These are phyloP conservation scores for Sweltsa coloradensis DNA, from an alignment of 1,140 invertebrate genomes.

Conservation along the genomic window DNA sequence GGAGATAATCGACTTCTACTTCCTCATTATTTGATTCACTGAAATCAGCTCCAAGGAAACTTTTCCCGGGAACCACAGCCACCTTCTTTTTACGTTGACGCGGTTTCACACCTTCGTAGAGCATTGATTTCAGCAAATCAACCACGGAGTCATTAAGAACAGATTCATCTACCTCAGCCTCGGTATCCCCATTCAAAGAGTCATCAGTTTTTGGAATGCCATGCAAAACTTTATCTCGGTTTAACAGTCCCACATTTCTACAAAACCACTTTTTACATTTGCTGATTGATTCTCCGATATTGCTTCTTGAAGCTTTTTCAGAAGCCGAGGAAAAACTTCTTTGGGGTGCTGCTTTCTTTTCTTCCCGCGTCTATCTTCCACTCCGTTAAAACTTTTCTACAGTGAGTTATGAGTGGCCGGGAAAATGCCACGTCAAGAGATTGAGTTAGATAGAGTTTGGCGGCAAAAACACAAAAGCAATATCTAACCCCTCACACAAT, in stretches of 20 bases:
- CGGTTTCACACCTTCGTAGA: neutral
- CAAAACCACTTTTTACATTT: constrained; percentile 20
- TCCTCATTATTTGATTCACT: neutral
- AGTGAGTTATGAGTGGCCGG: constrained; percentile 24
- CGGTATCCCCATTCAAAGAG: neutral
- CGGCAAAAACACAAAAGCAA: constrained; percentile 26
- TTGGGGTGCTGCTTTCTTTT: too few relatives aligned
- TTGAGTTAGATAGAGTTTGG: constrained; percentile 25
- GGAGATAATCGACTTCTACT: neutral
- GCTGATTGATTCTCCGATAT: constrained; percentile 13
- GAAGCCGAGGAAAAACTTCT: too few relatives aligned
- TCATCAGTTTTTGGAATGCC: neutral
- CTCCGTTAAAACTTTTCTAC: too few relatives aligned
- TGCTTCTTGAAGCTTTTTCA: constrained; percentile 16
- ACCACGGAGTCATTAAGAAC: neutral
- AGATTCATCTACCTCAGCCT: neutral
- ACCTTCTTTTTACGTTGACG: neutral
- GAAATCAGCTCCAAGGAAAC: neutral
- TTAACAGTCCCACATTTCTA: constrained; percentile 19
- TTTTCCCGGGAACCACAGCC: neutral
- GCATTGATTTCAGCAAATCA: neutral
- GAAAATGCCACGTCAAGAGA: constrained; percentile 30
- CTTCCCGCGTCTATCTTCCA: too few relatives aligned
- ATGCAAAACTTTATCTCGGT: constrained; percentile 8
- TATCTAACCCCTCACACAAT: constrained; percentile 23